Conservation (phyloP, 2,888 invertebrate species). For the Phaonia tiefii region DNA sequence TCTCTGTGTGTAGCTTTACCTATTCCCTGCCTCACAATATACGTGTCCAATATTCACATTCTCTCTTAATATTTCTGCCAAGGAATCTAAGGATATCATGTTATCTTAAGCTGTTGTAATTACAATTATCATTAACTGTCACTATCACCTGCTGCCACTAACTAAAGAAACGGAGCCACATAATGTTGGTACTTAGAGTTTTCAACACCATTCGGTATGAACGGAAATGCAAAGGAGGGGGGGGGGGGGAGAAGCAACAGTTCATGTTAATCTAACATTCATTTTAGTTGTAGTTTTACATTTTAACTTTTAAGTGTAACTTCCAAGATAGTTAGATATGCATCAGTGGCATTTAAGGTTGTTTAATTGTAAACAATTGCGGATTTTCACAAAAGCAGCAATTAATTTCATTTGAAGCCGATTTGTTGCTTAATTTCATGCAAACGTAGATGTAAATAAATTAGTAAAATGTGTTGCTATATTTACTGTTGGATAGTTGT, state of each 20-base stretch:
- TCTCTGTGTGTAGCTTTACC: too few relatives aligned
- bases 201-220: too few relatives aligned
- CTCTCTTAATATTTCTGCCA: too few relatives aligned
- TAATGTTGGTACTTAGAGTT: neutral
- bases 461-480: too few relatives aligned
- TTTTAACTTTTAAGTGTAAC: slow-evolving; percentile 10
- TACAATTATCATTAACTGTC: slow-evolving; percentile 42
- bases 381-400: neutral
- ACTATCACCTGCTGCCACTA: neutral
- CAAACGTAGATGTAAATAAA: neutral
- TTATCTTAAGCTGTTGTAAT: slow-evolving; percentile 39
- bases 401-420: neutral
- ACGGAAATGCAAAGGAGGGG: too few relatives aligned
- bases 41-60: too few relatives aligned
- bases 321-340: slow-evolving; percentile 12
- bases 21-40: too few relatives aligned
- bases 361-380: neutral
- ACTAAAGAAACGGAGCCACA: neutral
- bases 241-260: too few relatives aligned
- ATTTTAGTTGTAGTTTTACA: neutral
- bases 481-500: too few relatives aligned
- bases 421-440: slow-evolving; percentile 11
- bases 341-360: neutral
- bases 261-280: too few relatives aligned
- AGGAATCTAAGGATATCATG: slow-evolving; percentile 11